Conservation (phyloP, 2,797 vertebrate genomes). For the Acipenser transmontanus region DNA sequence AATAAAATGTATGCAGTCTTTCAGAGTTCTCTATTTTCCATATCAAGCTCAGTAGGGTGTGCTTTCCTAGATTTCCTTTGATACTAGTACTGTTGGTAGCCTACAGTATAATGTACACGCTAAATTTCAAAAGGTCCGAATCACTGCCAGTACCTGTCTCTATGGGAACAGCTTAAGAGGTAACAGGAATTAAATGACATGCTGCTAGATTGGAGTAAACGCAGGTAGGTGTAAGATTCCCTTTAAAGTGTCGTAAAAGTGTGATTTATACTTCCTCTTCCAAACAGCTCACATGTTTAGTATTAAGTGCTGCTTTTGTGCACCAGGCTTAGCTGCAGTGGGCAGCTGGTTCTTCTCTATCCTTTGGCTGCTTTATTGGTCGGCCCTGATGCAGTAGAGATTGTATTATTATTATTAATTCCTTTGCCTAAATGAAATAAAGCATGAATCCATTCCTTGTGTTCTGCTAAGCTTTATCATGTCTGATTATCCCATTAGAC, state of each 20-base stretch:
- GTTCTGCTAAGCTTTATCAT: constrained; percentile 21
- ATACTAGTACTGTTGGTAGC: too few relatives aligned
- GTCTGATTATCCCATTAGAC: constrained; percentile 14
- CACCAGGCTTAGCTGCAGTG: constrained; percentile 40
- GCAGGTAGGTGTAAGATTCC: background rate
- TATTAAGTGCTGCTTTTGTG: constrained; percentile 27
- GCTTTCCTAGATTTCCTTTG: too few relatives aligned
- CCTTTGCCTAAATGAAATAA: constrained; percentile 27
- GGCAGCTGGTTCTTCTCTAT: constrained; percentile 38
- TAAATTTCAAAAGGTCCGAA: too few relatives aligned
- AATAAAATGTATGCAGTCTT: too few relatives aligned
- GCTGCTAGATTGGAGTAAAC: background rate
- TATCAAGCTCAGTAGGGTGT: too few relatives aligned
- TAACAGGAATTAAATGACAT: too few relatives aligned
- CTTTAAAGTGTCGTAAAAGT: background rate
- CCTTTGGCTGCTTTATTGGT: constrained; percentile 22
- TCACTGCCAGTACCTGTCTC: too few relatives aligned
- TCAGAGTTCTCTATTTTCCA: too few relatives aligned
- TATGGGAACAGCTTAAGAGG: too few relatives aligned
- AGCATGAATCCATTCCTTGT: constrained; percentile 6
- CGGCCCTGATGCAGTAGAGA: constrained; percentile 16
- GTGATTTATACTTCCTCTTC: constrained; percentile 16
- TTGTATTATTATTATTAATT: constrained; percentile 29
- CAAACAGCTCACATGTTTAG: constrained; percentile 17
- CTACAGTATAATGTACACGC: too few relatives aligned